Evolutionary conservation across 2,888 invertebrate genomes (phyloP).

Genomic region (Tachina lurida): DNA sequence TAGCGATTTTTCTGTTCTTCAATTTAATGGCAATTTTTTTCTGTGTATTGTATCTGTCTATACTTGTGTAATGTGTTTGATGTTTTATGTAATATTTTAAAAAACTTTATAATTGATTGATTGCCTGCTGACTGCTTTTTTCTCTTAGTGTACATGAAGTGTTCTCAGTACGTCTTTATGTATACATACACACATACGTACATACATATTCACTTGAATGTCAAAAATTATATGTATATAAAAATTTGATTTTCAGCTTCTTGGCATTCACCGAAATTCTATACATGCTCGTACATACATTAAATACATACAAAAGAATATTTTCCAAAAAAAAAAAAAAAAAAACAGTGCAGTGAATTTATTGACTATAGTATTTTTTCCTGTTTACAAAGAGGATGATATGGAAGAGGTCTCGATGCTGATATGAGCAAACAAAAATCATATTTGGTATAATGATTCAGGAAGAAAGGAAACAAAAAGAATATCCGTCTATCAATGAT

Average conservation of each 20-base stretch:
- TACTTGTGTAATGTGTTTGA: too few relatives aligned
- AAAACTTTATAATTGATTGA: neutral
- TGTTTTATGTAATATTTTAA: too few relatives aligned
- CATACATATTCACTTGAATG: slow-evolving; percentile 13
- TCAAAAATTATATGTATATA: slow-evolving; percentile 15
- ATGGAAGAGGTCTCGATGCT: slow-evolving; percentile 37
- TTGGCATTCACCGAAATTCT: slow-evolving; percentile 7
- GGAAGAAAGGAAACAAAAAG: slow-evolving; percentile 3
- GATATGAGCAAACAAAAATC: slow-evolving; percentile 59
- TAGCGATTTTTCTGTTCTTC: too few relatives aligned
- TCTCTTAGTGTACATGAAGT: slow-evolving; percentile 20
- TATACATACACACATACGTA: neutral
- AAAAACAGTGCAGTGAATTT: neutral
- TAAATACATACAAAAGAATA: neutral
- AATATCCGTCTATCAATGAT: slow-evolving; percentile 51
- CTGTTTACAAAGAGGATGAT: slow-evolving; percentile 37
- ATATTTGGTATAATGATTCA: slow-evolving; percentile 28
- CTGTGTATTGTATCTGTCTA: too few relatives aligned
- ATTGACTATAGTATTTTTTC: neutral
- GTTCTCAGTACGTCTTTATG: too few relatives aligned
- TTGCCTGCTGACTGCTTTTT: neutral
- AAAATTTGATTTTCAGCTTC: slow-evolving; percentile 59
- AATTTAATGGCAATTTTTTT: too few relatives aligned
- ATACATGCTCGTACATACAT: neutral
- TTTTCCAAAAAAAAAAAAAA: neutral